A percentile compares a stretch with the other conserved stretches of the same genome.
phyloP scores from a whole-genome alignment of 1,140 invertebrate genomes.

The Pseudoatta argentina region DNA sequence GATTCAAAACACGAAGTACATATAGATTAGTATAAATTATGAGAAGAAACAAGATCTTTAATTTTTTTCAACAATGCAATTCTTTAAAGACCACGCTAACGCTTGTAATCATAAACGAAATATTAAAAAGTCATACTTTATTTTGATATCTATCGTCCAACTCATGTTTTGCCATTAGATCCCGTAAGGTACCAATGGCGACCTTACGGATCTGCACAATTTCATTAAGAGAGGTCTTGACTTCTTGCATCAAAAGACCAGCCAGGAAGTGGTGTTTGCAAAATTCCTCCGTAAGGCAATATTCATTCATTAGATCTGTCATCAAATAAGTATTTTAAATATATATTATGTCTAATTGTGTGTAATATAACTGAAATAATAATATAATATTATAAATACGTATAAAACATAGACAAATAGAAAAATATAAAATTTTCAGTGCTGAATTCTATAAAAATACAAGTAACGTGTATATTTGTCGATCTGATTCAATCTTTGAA shows the following conservation, averaged over 20 bases:
- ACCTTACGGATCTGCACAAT: conserved; percentile 92
- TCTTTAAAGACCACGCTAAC: background rate
- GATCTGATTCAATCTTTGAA: conserved; percentile 56
- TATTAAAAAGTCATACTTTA: conserved; percentile 80
- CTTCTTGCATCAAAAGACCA: conserved; percentile 92
- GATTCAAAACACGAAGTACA: background rate
- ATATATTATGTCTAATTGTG: background rate
- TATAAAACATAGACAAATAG: conserved; percentile 8
- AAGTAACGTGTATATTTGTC: background rate
- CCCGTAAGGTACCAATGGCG: conserved; percentile 93
- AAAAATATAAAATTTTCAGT: conserved; percentile 15
- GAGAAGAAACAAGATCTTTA: background rate
- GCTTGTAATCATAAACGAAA: conserved; percentile 82
- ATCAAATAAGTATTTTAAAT: conserved; percentile 73
- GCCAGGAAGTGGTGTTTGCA: conserved; percentile 96
- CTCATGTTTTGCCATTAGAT: conserved; percentile 97
- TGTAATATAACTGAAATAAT: background rate
- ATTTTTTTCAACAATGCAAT: conserved; percentile 3
- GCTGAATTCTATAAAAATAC: conserved; percentile 19
- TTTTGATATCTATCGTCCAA: conserved; percentile 95
- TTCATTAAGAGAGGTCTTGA: conserved; percentile 93
- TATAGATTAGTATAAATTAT: background rate
- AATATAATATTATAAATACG: background rate
- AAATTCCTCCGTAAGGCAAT: conserved; percentile 92
- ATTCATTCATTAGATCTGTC: conserved; percentile 87